Conservation (phyloP, 2,888 invertebrate genomes). For the Temnothorax ravouxi region DNA sequence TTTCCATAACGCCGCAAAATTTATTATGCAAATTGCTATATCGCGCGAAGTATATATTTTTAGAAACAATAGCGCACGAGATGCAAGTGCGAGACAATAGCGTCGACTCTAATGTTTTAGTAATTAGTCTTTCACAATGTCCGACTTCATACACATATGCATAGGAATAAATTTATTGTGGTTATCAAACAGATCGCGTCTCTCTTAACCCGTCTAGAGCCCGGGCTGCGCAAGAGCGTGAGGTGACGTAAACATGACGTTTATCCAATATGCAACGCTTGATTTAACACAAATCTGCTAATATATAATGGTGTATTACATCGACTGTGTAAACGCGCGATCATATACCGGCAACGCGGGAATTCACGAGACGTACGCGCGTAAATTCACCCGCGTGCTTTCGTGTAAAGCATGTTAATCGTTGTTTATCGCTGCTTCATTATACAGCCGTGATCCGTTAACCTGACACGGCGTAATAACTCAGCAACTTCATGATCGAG, state of each 20-base stretch:
- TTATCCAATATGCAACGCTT: slow-evolving; percentile 29
- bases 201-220: neutral
- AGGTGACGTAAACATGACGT: slow-evolving; percentile 39
- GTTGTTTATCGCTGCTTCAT: slow-evolving; percentile 46
- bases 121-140: neutral
- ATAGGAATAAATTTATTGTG: slow-evolving; percentile 1
- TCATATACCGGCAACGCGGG: neutral
- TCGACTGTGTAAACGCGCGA: slow-evolving; percentile 11
- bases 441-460: slow-evolving; percentile 36
- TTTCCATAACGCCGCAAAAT: neutral
- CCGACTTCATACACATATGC: neutral
- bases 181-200: neutral
- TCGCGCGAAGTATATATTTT: neutral
- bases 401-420: slow-evolving; percentile 45
- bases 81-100: neutral
- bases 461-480: slow-evolving; percentile 8
- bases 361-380: slow-evolving; percentile 12
- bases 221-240: neutral
- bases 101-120: neutral
- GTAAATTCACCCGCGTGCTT: slow-evolving; percentile 26
- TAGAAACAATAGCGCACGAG: neutral
- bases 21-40: neutral
- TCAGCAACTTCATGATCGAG: slow-evolving; percentile 37
- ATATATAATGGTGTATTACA: slow-evolving; percentile 26
- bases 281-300: slow-evolving; percentile 32